Conservation (phyloP, 2,797 vertebrate genomes). For the Chiloscyllium punctatum region DNA sequence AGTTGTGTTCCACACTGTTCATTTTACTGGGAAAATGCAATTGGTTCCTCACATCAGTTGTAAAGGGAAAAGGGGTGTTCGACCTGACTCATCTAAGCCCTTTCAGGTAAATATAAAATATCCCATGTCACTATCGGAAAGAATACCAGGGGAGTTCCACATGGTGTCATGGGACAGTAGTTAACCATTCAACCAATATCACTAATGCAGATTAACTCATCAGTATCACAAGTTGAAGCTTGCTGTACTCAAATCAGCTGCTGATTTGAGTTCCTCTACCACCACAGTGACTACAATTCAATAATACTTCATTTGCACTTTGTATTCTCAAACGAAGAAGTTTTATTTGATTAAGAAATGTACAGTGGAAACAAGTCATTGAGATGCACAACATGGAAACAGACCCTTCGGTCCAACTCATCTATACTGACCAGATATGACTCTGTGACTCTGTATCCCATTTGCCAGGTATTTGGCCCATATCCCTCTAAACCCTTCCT, state of each 20-base stretch:
- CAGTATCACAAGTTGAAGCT: neutral
- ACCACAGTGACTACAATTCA: neutral
- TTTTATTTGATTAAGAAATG: slow-evolving; percentile 49
- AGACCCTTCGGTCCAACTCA: too few species aligned
- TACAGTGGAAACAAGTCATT: slow-evolving; percentile 40
- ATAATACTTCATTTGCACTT: neutral
- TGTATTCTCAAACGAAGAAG: slow-evolving; percentile 52
- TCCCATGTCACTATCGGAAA: neutral
- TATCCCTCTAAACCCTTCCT: too few species aligned
- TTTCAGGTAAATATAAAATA: neutral
- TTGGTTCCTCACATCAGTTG: neutral
- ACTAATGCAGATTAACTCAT: neutral
- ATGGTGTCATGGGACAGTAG: neutral
- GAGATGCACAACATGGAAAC: too few species aligned
- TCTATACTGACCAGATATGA: too few species aligned
- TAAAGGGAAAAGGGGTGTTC: neutral
- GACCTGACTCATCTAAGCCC: neutral
- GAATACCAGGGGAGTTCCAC: neutral
- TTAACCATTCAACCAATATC: neutral
- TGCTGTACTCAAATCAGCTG: neutral
- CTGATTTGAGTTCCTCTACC: neutral
- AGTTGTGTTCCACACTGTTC: neutral
- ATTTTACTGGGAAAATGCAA: neutral
- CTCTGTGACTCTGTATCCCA: too few species aligned
- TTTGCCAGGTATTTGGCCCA: too few species aligned